Base-by-base conservation (phyloP, 2,797 vertebrate genomes). In the Pelodytes ibericus region DNA sequence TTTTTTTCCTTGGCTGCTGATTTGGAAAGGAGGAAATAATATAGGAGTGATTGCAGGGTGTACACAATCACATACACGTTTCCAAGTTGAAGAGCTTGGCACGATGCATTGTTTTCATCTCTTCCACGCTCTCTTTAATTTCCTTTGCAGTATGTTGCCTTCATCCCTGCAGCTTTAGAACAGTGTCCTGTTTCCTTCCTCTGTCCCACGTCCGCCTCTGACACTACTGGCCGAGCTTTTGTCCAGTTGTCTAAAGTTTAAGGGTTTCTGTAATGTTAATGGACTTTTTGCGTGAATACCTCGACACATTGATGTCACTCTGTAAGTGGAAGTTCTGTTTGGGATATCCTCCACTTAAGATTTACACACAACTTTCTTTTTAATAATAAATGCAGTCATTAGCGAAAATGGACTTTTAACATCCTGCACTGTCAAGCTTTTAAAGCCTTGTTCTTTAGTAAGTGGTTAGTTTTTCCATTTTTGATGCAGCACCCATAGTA, bases 181-280 rank as follows among this genome's bases (percentile, higher is more conserved):
- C 81, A 61, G 33, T 80, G 78, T 87, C 86, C 86, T 86, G 76
- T 85, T 90, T 88, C 82, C 86, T 83, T 87, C 83, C 76, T 44
- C 56, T 10, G 3, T 0, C 73, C 33, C 33, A 77, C 80, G 76
- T 71, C 81, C 75, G 85, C 77, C 74, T 24, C 63, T 18, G 1
- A 75, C 5, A 10, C 65, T 56, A 1, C 16, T 65, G 59, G 33
- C n/a, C 56, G 41, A 82, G 56, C 51, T 39, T 82, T 80, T 80
- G 77, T 72, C 78, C 33, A 0, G 63, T 66, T 75, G 3, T 56
- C 68, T 71, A 53, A n/a, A 22, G 7, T 41, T 22, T 8, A 57
- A 36, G 39, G 33, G 20, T 18, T 41, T 29, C 22, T 29, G 59
- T 49, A 51, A 60, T 31, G 6, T 47, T 49, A 47, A 58, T 57